Percentiles rank a stretch among this genome's conserved stretches.
Conservation (phyloP, 2,113 vertebrate species). For the Thinocorus orbignyianus region DNA sequence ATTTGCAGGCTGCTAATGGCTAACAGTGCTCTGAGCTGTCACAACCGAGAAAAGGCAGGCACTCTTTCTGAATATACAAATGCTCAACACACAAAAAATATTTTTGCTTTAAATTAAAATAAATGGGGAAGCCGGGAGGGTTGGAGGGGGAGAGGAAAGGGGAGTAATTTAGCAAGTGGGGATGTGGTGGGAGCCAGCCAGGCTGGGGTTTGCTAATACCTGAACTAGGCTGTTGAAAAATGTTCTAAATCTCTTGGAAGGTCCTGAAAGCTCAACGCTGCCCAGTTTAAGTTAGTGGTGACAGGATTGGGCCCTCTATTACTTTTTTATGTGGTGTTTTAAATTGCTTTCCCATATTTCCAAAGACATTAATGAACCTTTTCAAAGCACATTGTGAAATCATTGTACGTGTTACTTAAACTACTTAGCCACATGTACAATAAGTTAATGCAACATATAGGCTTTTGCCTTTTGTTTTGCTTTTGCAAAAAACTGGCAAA, state of each 20-base stretch:
- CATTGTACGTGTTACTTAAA: not conserved
- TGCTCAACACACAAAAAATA: not conserved
- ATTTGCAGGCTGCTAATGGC: not conserved
- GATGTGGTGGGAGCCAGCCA: not conserved
- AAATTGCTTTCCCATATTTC: conserved; percentile 40
- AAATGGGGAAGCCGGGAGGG: not conserved
- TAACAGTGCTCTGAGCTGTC: not conserved
- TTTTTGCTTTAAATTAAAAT: not conserved
- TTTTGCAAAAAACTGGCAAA: not conserved
- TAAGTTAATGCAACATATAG: not conserved
- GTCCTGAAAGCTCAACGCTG: not conserved
- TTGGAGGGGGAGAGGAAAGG: not conserved
- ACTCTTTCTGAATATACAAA: not conserved
- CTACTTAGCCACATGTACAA: not conserved
- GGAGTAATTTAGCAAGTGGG: not conserved
- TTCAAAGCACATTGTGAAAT: not conserved
- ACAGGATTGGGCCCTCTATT: conserved; percentile 6
- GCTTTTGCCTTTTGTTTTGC: conserved; percentile 19
- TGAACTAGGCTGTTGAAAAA: not conserved
- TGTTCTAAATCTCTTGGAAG: not conserved
- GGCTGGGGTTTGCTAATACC: not conserved
- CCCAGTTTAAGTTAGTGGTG: not conserved
- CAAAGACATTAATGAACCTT: conserved; percentile 10
- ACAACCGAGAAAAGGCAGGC: not conserved
- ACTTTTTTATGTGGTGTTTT: conserved; percentile 6